A percentile compares a stretch with the other conserved stretches of the same genome.
Conservation (phyloP, 2,797 vertebrate species). For the Cuculus canorus region DNA sequence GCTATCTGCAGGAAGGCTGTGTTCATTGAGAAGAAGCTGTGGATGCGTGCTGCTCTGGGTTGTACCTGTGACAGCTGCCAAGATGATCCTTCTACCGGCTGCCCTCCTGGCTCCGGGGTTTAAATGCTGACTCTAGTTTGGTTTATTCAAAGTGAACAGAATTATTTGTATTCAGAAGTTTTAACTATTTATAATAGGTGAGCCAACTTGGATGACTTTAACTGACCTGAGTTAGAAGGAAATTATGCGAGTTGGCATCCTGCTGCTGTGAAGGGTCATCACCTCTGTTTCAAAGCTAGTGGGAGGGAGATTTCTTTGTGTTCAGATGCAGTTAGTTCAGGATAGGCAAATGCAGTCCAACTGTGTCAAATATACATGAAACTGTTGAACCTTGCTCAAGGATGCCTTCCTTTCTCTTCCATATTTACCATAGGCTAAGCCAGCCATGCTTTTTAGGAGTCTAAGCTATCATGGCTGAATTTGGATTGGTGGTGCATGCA, state of each 20-base stretch:
- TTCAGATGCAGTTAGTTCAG: neutral
- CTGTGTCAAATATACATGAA: neutral
- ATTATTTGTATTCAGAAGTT: neutral
- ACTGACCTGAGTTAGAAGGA: neutral
- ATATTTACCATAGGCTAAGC: neutral
- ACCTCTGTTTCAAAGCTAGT: neutral
- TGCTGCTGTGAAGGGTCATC: neutral
- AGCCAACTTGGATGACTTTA: neutral
- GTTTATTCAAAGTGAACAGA: neutral
- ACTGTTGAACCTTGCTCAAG: neutral
- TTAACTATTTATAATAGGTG: neutral
- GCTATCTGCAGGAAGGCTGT: rapidly evolving
- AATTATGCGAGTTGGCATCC: rapidly evolving
- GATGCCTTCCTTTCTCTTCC: neutral
- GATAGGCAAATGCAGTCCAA: neutral
- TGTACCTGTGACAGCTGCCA: neutral
- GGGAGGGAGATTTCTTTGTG: neutral
- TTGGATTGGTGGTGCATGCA: neutral
- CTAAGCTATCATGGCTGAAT: neutral
- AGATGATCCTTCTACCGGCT: rapidly evolving
- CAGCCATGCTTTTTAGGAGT: neutral
- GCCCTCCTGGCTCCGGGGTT: neutral
- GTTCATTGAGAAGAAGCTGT: rapidly evolving
- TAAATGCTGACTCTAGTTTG: neutral
- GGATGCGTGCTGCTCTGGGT: rapidly evolving